Conservation (phyloP, 2,888 invertebrate genomes). For the Panzeria rudis region DNA sequence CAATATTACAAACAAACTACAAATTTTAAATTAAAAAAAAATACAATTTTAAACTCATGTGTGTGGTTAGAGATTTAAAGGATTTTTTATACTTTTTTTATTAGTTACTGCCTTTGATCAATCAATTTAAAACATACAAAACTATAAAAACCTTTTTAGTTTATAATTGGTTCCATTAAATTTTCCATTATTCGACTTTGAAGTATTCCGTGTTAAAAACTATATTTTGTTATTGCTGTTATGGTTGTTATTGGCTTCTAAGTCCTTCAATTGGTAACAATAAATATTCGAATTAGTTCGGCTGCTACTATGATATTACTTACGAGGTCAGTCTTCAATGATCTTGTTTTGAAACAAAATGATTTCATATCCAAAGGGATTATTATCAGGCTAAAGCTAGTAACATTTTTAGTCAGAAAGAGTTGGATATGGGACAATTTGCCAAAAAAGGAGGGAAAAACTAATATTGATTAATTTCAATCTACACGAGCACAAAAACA, state of each 20-base stretch:
- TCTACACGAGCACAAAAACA: too few species aligned
- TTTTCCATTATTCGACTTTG: constrained; percentile 49
- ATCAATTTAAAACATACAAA: constrained; percentile 4
- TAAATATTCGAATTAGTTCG: constrained; percentile 57
- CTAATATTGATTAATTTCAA: too few species aligned
- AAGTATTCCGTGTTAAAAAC: constrained; percentile 25
- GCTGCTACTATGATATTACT: constrained; percentile 33
- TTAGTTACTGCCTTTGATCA: constrained; percentile 41
- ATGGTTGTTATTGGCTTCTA: constrained; percentile 1
- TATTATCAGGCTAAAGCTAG: too few species aligned
- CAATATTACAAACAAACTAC: constrained; percentile 24
- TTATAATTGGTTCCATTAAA: constrained; percentile 59
- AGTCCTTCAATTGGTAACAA: constrained; percentile 26
- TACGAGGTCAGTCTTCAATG: background rate
- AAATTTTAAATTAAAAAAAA: constrained; percentile 18
- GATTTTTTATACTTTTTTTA: constrained; percentile 19
- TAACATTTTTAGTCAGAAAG: too few species aligned
- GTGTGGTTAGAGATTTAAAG: constrained; percentile 29
- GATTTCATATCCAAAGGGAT: background rate
- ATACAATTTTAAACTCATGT: background rate
- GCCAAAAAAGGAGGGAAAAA: too few species aligned
- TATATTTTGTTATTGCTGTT: background rate
- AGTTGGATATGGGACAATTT: too few species aligned
- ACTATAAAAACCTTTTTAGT: constrained; percentile 51
- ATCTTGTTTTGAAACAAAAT: background rate